Evolutionary conservation across 2,113 vertebrate genomes (phyloP), one percentile per base, ranked within the genome.

Genomic region (Morone saxatilis): DNA sequence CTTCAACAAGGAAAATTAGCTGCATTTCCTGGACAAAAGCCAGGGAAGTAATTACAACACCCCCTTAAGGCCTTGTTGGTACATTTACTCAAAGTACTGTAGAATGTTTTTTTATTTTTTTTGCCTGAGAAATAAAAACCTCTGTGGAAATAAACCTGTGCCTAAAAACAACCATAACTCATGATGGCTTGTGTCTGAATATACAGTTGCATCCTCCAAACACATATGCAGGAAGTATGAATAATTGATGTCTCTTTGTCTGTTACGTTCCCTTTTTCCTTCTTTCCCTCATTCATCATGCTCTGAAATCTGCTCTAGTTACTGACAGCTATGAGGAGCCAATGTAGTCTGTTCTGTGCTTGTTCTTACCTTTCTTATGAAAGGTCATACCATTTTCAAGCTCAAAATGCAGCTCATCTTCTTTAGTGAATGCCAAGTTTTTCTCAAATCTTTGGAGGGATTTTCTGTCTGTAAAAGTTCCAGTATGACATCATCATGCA

Each of bases 11-110:
- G 69, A 80, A 84, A 87, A 84, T 85, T 69, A 72, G 68, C 71
- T 79, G 25, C 20, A 43, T 89, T 71, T 88, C 56, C 50, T 83
- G 85, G 69, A 79, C 60, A 72, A 86, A 81, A 83, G 69, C 71
- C 88, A 86, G 70, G 56, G 38, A 83, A 47, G 56, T 83, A 90
- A 90, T 91, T 86, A 84, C 71, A 87, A 60, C 60, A 71, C 12
- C 60, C 65, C 85, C 81, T 53, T n/a, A 68, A 56, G 79, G 85
- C 67, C 45, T 83, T 81, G 43, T 81, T 88, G 68, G 67, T 89
- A 74, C 71, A 83, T 86, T 80, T 87, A 83, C 70, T 80, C 14
- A 79, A 66, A 81, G 71, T 50, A 38, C 45, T 50, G 68, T 61
- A 1, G 31, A 81, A 67, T 50, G 6, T 72, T 80, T 86, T 76